Evolutionary conservation across 2,888 invertebrate genomes (phyloP).

Genomic region (Drosophila peninsularis): DNA sequence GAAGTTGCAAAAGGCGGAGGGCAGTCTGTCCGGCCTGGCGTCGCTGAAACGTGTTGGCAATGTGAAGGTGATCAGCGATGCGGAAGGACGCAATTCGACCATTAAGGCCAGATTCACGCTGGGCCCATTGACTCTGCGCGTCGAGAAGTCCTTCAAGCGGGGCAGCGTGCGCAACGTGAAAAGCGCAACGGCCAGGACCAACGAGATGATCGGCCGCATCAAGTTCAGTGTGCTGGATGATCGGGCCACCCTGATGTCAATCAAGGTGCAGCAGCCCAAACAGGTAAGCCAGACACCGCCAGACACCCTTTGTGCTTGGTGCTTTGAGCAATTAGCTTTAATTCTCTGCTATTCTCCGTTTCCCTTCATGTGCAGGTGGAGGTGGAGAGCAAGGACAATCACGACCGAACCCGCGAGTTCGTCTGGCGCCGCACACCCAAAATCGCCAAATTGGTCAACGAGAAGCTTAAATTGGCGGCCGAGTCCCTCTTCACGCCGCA

Average conservation of each 20-base stretch:
- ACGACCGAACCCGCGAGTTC: slow-evolving; percentile 93
- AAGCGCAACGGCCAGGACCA: slow-evolving; percentile 94
- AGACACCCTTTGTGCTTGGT: neutral
- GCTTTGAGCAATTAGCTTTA: slow-evolving; percentile 59
- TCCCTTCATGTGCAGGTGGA: slow-evolving; percentile 87
- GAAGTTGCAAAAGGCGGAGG: slow-evolving; percentile 87
- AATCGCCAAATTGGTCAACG: slow-evolving; percentile 93
- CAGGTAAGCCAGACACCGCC: slow-evolving; percentile 86
- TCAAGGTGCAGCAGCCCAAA: slow-evolving; percentile 94
- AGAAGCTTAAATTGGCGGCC: slow-evolving; percentile 88
- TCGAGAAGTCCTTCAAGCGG: slow-evolving; percentile 87
- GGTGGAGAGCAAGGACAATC: slow-evolving; percentile 92
- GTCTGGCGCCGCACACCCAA: slow-evolving; percentile 93
- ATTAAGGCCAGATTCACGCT: slow-evolving; percentile 92
- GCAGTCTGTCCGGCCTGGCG: slow-evolving; percentile 92
- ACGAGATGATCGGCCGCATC: slow-evolving; percentile 93
- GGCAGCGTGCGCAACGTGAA: slow-evolving; percentile 92
- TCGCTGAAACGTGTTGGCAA: slow-evolving; percentile 92
- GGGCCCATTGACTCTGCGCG: slow-evolving; percentile 91
- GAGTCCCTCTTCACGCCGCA: slow-evolving; percentile 83
- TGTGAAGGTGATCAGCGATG: slow-evolving; percentile 91
- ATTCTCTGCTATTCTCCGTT: slow-evolving; percentile 10
- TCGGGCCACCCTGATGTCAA: slow-evolving; percentile 92
- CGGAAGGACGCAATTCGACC: slow-evolving; percentile 89
- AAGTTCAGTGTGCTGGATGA: slow-evolving; percentile 91